Conservation (phyloP, 2,113 vertebrate species). For the Ondatra zibethicus region DNA sequence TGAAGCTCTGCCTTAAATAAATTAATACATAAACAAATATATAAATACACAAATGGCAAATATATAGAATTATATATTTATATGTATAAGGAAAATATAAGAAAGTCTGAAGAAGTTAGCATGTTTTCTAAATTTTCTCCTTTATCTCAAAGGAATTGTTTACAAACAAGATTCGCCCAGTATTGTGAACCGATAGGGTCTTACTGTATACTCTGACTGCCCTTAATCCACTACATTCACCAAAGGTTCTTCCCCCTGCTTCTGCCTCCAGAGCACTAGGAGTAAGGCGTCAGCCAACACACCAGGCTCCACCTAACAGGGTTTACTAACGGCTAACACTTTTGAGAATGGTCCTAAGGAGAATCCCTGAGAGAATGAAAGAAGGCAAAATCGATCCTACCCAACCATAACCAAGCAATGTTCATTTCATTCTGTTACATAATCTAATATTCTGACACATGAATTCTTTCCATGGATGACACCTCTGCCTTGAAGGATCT, state of each 20-base stretch:
- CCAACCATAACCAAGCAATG: background rate
- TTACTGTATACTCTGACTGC: background rate
- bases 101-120: background rate
- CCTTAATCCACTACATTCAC: background rate
- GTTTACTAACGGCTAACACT: background rate
- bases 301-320: background rate
- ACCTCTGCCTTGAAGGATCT: background rate
- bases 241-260: background rate
- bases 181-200: background rate
- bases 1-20: background rate
- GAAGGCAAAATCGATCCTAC: background rate
- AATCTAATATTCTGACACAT: background rate
- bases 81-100: too few relatives aligned
- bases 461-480: background rate
- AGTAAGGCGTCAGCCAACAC: background rate
- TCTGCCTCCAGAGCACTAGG: background rate
- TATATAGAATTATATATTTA: background rate
- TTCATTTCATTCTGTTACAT: constrained; percentile 9
- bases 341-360: constrained; percentile 43
- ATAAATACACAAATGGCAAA: background rate
- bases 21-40: background rate
- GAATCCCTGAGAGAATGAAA: background rate
- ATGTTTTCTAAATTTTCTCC: constrained; percentile 35
- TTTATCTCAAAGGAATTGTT: constrained; percentile 25
- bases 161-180: background rate